phyloP scores from a whole-genome alignment of 2,797 vertebrate species.

The Ctenopoma multispine region DNA sequence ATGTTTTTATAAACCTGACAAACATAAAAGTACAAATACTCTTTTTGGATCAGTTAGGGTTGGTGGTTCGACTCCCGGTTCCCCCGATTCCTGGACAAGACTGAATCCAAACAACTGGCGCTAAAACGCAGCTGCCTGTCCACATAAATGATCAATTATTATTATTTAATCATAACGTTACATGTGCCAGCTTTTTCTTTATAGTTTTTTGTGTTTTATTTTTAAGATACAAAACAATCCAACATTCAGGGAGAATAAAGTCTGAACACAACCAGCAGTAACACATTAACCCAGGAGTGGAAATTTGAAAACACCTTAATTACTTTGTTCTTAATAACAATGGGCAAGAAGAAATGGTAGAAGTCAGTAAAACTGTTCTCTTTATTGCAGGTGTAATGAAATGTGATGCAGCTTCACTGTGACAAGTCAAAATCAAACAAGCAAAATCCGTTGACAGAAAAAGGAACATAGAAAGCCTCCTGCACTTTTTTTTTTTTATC shows the following conservation, averaged over 20 bases:
- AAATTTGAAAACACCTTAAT: not conserved
- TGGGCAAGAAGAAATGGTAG: not conserved
- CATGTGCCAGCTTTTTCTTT: too few relatives aligned
- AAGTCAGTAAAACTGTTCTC: constrained; percentile 22
- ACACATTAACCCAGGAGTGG: not conserved
- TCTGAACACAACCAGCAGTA: constrained; percentile 2
- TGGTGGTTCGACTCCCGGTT: too few relatives aligned
- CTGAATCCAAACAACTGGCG: too few relatives aligned
- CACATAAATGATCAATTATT: too few relatives aligned
- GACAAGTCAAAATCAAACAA: constrained; percentile 1
- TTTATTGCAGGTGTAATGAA: constrained; percentile 13
- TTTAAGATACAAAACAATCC: too few relatives aligned
- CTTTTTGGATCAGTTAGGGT: not conserved
- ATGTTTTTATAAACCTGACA: not conserved
- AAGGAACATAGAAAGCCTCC: not conserved
- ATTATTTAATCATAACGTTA: too few relatives aligned
- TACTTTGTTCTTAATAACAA: not conserved
- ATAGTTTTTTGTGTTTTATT: too few relatives aligned
- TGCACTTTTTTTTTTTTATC: too few relatives aligned
- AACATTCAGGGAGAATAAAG: constrained; percentile 8
- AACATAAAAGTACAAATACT: not conserved
- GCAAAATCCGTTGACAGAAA: not conserved
- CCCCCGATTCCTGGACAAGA: too few relatives aligned
- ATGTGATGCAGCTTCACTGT: not conserved
- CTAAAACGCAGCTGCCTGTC: too few relatives aligned